phyloP scores from a whole-genome alignment of 2,113 vertebrate genomes.

The Ahaetulla prasina region DNA sequence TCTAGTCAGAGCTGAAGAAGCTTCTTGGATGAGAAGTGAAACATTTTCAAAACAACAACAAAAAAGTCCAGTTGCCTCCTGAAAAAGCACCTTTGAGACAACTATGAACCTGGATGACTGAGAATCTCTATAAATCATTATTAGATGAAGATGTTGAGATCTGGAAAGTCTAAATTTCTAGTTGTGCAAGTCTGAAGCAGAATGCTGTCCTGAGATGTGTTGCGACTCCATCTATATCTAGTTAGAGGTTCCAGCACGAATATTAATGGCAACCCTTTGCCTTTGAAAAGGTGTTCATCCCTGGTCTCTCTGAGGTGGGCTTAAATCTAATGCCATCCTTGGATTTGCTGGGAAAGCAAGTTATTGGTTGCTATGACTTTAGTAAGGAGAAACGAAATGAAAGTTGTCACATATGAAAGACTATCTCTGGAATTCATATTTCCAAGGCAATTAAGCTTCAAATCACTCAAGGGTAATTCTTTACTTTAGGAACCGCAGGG shows the following conservation, averaged over 20 bases:
- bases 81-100: too few species aligned
- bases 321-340: background rate
- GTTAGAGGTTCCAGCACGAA: background rate
- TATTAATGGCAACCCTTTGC: background rate
- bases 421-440: conserved; percentile 1
- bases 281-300: background rate
- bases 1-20: too few species aligned
- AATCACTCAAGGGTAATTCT: background rate
- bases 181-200: background rate
- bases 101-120: too few species aligned
- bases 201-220: background rate
- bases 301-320: background rate
- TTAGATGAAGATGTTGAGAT: background rate
- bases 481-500: background rate
- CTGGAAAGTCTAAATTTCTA: background rate
- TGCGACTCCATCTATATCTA: background rate
- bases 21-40: too few species aligned
- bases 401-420: background rate
- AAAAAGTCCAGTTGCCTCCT: too few species aligned
- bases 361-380: background rate
- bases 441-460: background rate
- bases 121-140: background rate
- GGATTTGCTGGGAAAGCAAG: background rate
- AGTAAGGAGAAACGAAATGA: background rate
- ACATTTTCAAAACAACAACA: too few species aligned